Evolutionary conservation across 2,888 invertebrate species (phyloP).

Genomic region (Danaus chrysippus): DNA sequence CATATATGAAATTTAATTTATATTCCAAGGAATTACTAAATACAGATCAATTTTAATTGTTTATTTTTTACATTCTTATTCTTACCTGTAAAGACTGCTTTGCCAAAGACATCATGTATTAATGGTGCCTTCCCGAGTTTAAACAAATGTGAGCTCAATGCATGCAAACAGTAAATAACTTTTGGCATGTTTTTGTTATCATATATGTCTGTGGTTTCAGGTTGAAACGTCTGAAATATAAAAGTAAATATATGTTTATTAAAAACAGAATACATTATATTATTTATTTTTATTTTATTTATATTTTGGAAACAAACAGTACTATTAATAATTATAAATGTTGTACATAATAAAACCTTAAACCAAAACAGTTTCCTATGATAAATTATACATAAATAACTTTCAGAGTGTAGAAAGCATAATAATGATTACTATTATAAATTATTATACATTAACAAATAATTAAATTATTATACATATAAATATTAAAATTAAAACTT

Average conservation of each 20-base stretch:
- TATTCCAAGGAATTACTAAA: background rate
- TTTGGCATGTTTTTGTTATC: slow-evolving; percentile 90
- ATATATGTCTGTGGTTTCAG: slow-evolving; percentile 90
- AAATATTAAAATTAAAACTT: too few relatives aligned
- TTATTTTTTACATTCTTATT: background rate
- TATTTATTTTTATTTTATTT: too few relatives aligned
- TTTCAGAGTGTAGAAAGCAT: too few relatives aligned
- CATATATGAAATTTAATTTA: background rate
- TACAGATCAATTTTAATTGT: background rate
- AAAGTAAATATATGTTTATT: slow-evolving; percentile 22
- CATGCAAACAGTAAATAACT: slow-evolving; percentile 88
- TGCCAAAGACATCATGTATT: slow-evolving; percentile 87
- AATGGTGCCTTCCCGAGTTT: slow-evolving; percentile 85
- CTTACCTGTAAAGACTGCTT: slow-evolving; percentile 83
- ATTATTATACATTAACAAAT: too few relatives aligned
- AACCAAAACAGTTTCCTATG: too few relatives aligned
- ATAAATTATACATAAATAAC: too few relatives aligned
- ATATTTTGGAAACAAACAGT: too few relatives aligned
- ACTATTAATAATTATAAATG: too few relatives aligned
- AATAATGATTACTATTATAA: too few relatives aligned
- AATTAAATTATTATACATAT: too few relatives aligned
- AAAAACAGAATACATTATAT: slow-evolving; percentile 4
- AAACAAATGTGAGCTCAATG: slow-evolving; percentile 83
- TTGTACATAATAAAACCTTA: too few relatives aligned
- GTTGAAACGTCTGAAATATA: slow-evolving; percentile 83